Conservation (phyloP, 2,113 vertebrate genomes). For the Plectropomus leopardus region DNA sequence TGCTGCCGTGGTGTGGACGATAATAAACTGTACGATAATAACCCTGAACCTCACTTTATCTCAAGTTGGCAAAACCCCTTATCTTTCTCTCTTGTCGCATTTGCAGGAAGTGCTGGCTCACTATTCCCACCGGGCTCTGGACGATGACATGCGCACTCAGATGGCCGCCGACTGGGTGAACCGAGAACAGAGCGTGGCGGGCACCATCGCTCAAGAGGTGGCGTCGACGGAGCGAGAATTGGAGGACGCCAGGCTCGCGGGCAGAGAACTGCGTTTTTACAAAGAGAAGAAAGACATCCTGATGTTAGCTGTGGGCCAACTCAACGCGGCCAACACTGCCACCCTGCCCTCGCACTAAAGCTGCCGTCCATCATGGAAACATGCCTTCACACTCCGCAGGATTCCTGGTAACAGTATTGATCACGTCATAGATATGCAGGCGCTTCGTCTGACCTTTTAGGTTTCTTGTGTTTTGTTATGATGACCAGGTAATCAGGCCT, state of each 20-base stretch:
- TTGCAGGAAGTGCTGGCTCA: slow-evolving; percentile 97
- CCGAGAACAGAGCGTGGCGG: slow-evolving; percentile 90
- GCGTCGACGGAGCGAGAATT: slow-evolving; percentile 92
- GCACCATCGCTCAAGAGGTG: slow-evolving; percentile 91
- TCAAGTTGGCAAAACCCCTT: background rate
- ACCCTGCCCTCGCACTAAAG: slow-evolving; percentile 85
- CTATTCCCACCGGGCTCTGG: slow-evolving; percentile 97
- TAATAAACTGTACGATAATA: no score
- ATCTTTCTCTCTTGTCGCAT: background rate
- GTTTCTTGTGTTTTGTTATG: slow-evolving; percentile 29
- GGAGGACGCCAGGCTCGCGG: slow-evolving; percentile 94
- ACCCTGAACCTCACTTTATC: background rate
- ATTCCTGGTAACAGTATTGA: slow-evolving; percentile 64
- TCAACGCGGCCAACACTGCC: slow-evolving; percentile 86
- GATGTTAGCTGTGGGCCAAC: slow-evolving; percentile 93
- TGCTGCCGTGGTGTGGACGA: no score
- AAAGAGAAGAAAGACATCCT: slow-evolving; percentile 99
- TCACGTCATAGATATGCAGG: slow-evolving; percentile 26
- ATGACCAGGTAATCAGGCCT: slow-evolving; percentile 63
- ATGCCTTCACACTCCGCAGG: slow-evolving; percentile 34
- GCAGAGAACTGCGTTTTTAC: slow-evolving; percentile 95
- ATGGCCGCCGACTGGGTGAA: slow-evolving; percentile 98
- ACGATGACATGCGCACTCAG: slow-evolving; percentile 96
- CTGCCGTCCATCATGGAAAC: background rate
- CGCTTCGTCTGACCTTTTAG: slow-evolving; percentile 23